Evolutionary conservation across 1,140 invertebrate species (phyloP).

Genomic region (Trissolcus basalis): DNA sequence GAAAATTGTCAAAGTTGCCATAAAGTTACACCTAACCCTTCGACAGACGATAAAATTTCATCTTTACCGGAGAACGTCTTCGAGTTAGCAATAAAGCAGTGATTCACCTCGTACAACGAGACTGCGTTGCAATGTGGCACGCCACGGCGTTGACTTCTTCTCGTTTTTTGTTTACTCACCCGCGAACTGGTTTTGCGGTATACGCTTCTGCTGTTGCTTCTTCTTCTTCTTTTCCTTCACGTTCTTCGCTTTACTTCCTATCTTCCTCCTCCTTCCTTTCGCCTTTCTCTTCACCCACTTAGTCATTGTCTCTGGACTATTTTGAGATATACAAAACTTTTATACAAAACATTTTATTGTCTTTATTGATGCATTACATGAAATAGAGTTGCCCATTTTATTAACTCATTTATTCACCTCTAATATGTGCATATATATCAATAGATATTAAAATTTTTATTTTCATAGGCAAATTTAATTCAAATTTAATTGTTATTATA

Average conservation of each 20-base stretch:
- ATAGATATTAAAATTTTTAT: too few relatives aligned
- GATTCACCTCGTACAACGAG: constrained; percentile 67
- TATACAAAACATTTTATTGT: constrained; percentile 43
- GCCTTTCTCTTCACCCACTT: constrained; percentile 58
- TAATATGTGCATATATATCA: too few relatives aligned
- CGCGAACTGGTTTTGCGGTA: constrained; percentile 76
- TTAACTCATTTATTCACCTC: too few relatives aligned
- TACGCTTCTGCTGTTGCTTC: constrained; percentile 58
- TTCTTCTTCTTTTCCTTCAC: constrained; percentile 62
- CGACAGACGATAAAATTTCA: constrained; percentile 72
- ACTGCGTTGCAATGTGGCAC: constrained; percentile 64
- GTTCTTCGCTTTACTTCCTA: constrained; percentile 57
- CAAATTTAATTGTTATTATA: too few relatives aligned
- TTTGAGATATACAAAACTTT: constrained; percentile 57
- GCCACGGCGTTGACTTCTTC: constrained; percentile 69
- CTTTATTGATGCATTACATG: too few relatives aligned
- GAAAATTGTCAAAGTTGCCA: constrained; percentile 56
- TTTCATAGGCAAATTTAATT: too few relatives aligned
- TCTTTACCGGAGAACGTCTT: constrained; percentile 71
- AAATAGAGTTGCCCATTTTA: too few relatives aligned
- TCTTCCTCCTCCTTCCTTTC: constrained; percentile 56
- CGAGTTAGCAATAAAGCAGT: constrained; percentile 75
- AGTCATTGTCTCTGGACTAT: constrained; percentile 58
- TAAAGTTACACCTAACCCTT: constrained; percentile 59
- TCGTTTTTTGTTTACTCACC: constrained; percentile 77